These are phyloP conservation scores for Myotis myotis DNA, from an alignment of 2,797 vertebrate genomes.

Conservation along the genomic window DNA sequence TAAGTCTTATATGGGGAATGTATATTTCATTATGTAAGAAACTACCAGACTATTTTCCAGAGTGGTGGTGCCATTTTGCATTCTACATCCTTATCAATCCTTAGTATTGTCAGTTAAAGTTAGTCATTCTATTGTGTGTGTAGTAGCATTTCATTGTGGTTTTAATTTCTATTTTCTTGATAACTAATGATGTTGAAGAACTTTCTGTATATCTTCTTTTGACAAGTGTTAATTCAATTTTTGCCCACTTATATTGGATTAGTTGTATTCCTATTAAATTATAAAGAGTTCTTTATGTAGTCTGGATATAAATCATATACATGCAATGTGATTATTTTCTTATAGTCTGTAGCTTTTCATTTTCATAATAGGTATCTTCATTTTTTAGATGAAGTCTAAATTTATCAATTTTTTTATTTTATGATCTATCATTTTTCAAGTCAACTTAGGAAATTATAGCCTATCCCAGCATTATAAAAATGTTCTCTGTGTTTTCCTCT, in stretches of 20 bases:
- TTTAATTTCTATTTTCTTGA: too few species aligned
- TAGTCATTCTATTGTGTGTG: background rate
- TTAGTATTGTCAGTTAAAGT: background rate
- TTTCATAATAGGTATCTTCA: background rate
- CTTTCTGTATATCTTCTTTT: background rate
- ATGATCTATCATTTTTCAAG: background rate
- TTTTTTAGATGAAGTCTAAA: background rate
- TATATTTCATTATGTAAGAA: too few species aligned
- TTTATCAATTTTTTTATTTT: background rate
- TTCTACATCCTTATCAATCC: background rate
- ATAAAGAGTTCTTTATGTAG: background rate
- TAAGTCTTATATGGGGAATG: too few species aligned
- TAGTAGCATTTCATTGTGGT: background rate
- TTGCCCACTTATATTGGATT: background rate
- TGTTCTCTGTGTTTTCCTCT: background rate
- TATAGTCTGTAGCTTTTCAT: background rate
- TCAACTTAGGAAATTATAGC: background rate
- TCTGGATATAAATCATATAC: background rate
- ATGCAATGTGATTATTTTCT: background rate
- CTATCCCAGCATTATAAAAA: background rate
- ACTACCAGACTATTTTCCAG: too few species aligned
- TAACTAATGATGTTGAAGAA: too few species aligned
- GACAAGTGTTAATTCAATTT: background rate
- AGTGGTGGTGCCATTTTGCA: background rate
- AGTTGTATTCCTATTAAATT: background rate